Evolutionary conservation across 2,113 vertebrate species (phyloP).

Genomic region (Alouatta palliata): DNA sequence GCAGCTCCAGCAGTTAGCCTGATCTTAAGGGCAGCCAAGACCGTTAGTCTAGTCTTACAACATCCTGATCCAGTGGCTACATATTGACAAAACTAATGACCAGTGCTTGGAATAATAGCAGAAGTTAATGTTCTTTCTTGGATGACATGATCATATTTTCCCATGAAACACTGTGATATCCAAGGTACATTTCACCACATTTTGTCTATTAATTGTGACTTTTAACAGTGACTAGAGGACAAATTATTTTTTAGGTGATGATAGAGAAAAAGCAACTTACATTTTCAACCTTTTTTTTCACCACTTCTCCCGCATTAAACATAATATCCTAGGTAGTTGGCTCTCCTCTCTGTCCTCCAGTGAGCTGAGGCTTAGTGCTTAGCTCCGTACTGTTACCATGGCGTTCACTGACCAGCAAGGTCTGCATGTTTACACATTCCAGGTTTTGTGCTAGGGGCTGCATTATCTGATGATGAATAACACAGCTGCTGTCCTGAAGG

Average conservation of each 20-base stretch:
- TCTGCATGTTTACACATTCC: not conserved
- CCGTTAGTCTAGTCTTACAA: not conserved
- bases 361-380: not conserved
- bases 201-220: not conserved
- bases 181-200: not conserved
- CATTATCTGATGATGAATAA: not conserved
- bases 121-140: not conserved
- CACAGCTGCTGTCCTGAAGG: not conserved
- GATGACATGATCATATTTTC: slow-evolving; percentile 17
- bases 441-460: not conserved
- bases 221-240: not conserved
- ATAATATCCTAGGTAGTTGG: not conserved
- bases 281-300: not conserved
- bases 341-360: not conserved
- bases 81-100: not conserved
- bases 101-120: not conserved
- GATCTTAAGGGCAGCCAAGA: not conserved
- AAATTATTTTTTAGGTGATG: not conserved
- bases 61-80: not conserved
- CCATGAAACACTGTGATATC: not conserved
- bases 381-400: not conserved
- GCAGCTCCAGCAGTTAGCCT: not conserved
- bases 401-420: not conserved
- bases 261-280: not conserved
- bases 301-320: not conserved